Evolutionary conservation across 2,888 invertebrate species (phyloP), one percentile per base, ranked within the genome.

Genomic region (Saturnia pavonia): DNA sequence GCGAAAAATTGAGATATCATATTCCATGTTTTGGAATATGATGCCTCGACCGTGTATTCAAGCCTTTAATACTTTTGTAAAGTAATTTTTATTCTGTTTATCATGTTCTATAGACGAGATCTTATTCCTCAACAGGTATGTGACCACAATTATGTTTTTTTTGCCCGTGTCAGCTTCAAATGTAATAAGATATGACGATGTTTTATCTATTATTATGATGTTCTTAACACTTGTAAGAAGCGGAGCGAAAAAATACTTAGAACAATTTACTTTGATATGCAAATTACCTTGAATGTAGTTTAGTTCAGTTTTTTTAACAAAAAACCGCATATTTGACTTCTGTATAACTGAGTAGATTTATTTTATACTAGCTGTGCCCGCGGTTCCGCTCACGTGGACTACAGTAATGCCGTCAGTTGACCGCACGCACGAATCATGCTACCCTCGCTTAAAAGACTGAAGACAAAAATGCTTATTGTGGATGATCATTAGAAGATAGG

Each of bases 11-110:
- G 84, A 83, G 83, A 86, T 88, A 88, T 91, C 90, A 80, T 81
- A 86, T 90, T 88, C 84, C 83, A 43, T 92, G 90, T 92, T 92
- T 88, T 91, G 92, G 87, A 92, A 92, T 84, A 82, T 78, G 88
- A 92, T 78, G 78, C 87, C 88, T 86, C 87, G 78, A 88, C 86
- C 84, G 66, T 78, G 78, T 80, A 75, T 86, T 88, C 84, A 85
- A 87, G 83, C 87, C 82, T 86, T 80, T 77, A 74, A 73, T 76
- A 78, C 80, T 75, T 84, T 86, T 85, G 84, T 83, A 84, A 83
- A 85, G 81, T 77, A 76, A 77, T 80, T 85, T 87, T 89, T 89
- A 88, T 89, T 85, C 82, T 80, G 84, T 88, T 87, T 84, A 84
- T 85, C 84, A 82, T 74, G 71, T 86, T 87, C 81, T 85, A 85